These are phyloP conservation scores for Drosophila sproati DNA, from an alignment of 1,140 invertebrate genomes.

Conservation along the genomic window DNA sequence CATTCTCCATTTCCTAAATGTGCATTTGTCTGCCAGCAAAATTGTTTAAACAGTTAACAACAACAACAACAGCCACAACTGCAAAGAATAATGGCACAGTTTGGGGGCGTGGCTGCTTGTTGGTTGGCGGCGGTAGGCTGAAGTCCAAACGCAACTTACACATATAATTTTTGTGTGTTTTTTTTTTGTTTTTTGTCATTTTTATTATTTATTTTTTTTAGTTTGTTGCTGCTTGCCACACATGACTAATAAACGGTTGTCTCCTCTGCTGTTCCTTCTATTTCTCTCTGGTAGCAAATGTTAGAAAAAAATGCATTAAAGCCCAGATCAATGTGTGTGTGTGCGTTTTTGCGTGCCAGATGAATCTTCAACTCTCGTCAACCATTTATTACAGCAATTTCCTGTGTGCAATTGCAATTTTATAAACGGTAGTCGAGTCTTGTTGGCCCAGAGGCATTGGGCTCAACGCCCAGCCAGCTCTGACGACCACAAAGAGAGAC, in stretches of 20 bases:
- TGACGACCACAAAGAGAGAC: not conserved
- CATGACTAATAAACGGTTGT: constrained; percentile 7
- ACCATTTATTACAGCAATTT: constrained; percentile 79
- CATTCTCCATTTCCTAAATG: constrained; percentile 31
- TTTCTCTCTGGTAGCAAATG: constrained; percentile 57
- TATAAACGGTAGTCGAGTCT: constrained; percentile 77
- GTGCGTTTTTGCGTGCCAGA: constrained; percentile 26
- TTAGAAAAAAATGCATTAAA: constrained; percentile 75
- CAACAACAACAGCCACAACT: constrained; percentile 28
- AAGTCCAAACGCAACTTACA: constrained; percentile 24
- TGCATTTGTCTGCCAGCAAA: constrained; percentile 54
- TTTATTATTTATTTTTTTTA: not conserved
- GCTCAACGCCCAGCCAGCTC: constrained; percentile 6
- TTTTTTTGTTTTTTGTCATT: not conserved
- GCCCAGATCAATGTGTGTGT: constrained; percentile 12
- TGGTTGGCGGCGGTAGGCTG: not conserved
- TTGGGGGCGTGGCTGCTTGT: constrained; percentile 47
- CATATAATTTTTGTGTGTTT: constrained; percentile 23
- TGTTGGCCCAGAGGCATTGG: constrained; percentile 29
- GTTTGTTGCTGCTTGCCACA: too few species aligned
- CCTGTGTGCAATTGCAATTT: constrained; percentile 75
- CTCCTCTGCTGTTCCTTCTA: not conserved
- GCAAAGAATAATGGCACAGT: constrained; percentile 51
- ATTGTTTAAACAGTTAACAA: constrained; percentile 44
- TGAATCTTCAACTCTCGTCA: constrained; percentile 50